Evolutionary conservation across 2,797 vertebrate species (phyloP), one percentile per base, ranked within the genome.

Genomic region (Amphiprion clarkii): DNA sequence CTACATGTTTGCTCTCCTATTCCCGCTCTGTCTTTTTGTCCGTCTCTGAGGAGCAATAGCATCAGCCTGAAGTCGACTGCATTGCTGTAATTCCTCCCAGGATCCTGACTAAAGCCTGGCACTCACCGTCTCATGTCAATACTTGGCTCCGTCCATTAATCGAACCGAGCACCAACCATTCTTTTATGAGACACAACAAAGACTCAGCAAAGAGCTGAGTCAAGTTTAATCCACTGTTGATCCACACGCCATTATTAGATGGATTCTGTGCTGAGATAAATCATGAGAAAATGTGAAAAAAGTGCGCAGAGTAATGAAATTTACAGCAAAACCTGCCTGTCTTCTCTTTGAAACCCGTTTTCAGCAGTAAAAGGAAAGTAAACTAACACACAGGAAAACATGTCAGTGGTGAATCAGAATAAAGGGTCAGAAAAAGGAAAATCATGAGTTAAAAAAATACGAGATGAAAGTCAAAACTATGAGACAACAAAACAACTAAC

Each of bases 41-140:
- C 57, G 75, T 87, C 88, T 79, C 87, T 3, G 21, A 87, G 87
- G 89, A 83, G 76, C 78, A 73, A 84, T 88, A 83, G 76, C 54
- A 54, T 81, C 59, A 23, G 25, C 60, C 60, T 53, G 29, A 72
- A 73, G 52, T 56, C 42, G 39, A 67, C 67, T 79, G 69, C 72
- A 85, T 85, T 84, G 81, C 61, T 72, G 76, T 75, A 69, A 89
- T 85, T 81, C 74, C 81, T 83, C 52, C 33, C 65, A 78, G 68
- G 65, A 76, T 79, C 74, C 78, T 64, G 79, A 73, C 82, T 76
- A 69, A 71, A 76, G 51, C 63, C 71, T 62, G 56, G 51, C 46
- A 29, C 70, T 71, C 60, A 52, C 68, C 80, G 67, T 76, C 36
- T 75, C 56, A 58, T 68, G 78, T 86, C 89, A 82, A 78, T 88